Evolutionary conservation across 2,797 vertebrate species (phyloP).

Genomic region (Crenichthys baileyi): DNA sequence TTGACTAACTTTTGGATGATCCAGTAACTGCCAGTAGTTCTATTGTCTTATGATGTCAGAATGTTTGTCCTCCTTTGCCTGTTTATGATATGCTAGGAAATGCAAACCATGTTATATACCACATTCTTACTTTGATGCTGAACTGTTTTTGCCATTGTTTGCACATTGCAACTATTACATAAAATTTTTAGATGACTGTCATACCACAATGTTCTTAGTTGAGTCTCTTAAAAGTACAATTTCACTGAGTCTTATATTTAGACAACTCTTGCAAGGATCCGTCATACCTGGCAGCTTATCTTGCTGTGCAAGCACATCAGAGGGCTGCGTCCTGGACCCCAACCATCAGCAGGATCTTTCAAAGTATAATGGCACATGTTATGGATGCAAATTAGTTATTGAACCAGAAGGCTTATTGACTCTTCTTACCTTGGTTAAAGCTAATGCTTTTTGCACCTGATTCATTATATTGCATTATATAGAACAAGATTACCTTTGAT

Average conservation of each 20-base stretch:
- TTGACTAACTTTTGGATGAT: neutral
- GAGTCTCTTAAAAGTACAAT: neutral
- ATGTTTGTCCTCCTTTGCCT: neutral
- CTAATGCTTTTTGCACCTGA: slow-evolving; percentile 55
- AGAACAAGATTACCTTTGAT: slow-evolving; percentile 40
- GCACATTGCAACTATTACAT: neutral
- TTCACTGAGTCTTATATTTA: neutral
- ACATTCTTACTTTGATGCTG: neutral
- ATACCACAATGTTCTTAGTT: neutral
- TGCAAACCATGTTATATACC: too few relatives aligned
- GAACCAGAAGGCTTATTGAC: slow-evolving; percentile 70
- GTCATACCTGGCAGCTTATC: slow-evolving; percentile 26
- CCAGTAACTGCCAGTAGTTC: neutral
- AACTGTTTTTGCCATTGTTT: neutral
- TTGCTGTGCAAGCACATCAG: slow-evolving; percentile 30
- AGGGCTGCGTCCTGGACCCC: slow-evolving; percentile 22
- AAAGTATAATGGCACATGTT: slow-evolving; percentile 51
- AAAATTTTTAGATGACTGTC: neutral
- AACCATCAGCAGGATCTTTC: slow-evolving; percentile 40
- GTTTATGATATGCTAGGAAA: neutral
- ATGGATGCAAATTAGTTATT: slow-evolving; percentile 66
- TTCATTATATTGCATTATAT: slow-evolving; percentile 52
- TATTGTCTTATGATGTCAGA: neutral
- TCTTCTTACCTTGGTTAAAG: slow-evolving; percentile 53
- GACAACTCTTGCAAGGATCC: slow-evolving; percentile 8